Evolutionary conservation across 2,888 invertebrate genomes (phyloP).

Genomic region (Branchipolynoe longqiensis): DNA sequence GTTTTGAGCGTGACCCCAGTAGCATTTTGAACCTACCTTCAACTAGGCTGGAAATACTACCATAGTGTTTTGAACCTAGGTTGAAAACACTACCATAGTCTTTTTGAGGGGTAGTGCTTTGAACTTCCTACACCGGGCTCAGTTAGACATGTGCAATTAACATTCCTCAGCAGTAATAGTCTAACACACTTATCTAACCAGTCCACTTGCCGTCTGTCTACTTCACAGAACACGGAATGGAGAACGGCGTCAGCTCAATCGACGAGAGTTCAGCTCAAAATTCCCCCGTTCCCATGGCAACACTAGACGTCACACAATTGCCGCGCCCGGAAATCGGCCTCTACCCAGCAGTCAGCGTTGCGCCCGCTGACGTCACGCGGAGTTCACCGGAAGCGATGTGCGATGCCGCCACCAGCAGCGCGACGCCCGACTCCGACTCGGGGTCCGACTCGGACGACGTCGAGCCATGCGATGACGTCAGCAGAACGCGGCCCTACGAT

Average conservation of each 20-base stretch:
- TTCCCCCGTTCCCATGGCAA: background rate
- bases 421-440: background rate
- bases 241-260: constrained; percentile 2
- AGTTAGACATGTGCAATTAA: too few species aligned
- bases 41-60: too few species aligned
- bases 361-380: background rate
- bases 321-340: background rate
- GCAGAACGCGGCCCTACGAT: constrained; percentile 22
- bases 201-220: too few species aligned
- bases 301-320: constrained; percentile 4
- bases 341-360: background rate
- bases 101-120: too few species aligned
- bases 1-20: too few species aligned
- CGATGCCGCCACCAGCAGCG: background rate
- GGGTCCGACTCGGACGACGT: constrained; percentile 32
- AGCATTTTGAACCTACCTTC: too few species aligned
- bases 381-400: constrained; percentile 5
- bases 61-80: too few species aligned
- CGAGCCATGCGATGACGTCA: constrained; percentile 7
- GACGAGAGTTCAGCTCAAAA: background rate
- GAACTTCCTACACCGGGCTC: too few species aligned
- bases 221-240: background rate
- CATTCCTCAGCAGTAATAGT: too few species aligned
- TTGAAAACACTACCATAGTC: too few species aligned
- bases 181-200: too few species aligned